Conservation (phyloP, 2,888 invertebrate genomes). For the Linhomoeus sp. region DNA sequence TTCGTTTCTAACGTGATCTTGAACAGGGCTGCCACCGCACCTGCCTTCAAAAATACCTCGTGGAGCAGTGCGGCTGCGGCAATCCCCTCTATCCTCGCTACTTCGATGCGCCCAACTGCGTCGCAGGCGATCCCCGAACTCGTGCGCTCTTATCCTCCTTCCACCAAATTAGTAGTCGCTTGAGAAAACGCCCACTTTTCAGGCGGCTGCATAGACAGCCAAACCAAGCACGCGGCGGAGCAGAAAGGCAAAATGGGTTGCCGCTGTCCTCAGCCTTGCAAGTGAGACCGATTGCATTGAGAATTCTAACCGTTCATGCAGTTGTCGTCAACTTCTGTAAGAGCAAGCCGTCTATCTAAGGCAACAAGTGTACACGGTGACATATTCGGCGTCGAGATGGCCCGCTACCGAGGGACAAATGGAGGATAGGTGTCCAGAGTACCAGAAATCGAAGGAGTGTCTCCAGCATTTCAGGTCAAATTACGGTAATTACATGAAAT, state of each 20-base stretch:
- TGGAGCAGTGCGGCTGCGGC: conserved; percentile 19
- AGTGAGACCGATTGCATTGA: conserved; percentile 9
- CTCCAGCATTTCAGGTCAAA: conserved; percentile 15
- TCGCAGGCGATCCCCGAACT: conserved; percentile 16
- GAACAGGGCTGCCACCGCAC: conserved; percentile 18
- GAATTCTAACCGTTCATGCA: too few species aligned
- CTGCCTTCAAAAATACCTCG: conserved; percentile 17
- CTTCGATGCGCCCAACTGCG: conserved; percentile 14
- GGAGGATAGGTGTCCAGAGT: background rate
- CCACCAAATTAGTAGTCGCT: background rate
- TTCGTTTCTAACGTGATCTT: background rate
- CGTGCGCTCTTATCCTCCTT: conserved; percentile 6
- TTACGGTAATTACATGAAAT: too few species aligned
- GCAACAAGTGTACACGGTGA: conserved; percentile 19
- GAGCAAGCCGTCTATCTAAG: conserved; percentile 4
- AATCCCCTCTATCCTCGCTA: conserved; percentile 22
- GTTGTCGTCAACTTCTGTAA: too few species aligned
- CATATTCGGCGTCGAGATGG: conserved; percentile 17
- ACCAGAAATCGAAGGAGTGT: conserved; percentile 10
- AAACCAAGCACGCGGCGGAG: conserved; percentile 13
- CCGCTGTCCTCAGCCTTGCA: conserved; percentile 20
- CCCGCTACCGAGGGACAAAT: conserved; percentile 9
- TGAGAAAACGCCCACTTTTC: conserved; percentile 1
- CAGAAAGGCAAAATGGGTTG: conserved; percentile 12
- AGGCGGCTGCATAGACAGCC: conserved; percentile 19